Conservation (phyloP, 2,113 vertebrate genomes). For the Elephantulus edwardii region DNA sequence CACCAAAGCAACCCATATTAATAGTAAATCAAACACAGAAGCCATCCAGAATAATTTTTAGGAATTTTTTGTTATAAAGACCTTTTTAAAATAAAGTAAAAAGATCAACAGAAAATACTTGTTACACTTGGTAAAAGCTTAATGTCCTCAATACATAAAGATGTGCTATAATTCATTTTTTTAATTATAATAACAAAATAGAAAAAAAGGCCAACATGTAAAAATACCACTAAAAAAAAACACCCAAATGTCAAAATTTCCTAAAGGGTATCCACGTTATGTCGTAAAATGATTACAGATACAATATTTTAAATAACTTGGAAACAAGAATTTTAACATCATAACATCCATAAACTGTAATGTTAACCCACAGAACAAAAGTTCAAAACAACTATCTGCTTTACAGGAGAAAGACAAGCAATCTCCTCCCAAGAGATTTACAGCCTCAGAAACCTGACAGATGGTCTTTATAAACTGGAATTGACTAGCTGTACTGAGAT, state of each 20-base stretch:
- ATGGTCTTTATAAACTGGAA: too few species aligned
- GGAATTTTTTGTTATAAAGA: constrained; percentile 13
- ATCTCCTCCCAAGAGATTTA: too few species aligned
- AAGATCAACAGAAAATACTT: constrained; percentile 14
- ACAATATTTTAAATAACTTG: background rate
- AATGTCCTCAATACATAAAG: background rate
- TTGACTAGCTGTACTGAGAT: too few species aligned
- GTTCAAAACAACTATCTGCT: too few species aligned
- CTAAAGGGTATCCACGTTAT: background rate
- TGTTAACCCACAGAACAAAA: too few species aligned
- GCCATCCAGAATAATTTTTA: background rate
- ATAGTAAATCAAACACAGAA: background rate
- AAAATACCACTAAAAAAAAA: background rate
- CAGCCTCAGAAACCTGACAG: too few species aligned
- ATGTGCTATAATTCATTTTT: background rate
- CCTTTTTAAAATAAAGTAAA: constrained; percentile 16
- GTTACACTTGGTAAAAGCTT: background rate
- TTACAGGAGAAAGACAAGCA: too few species aligned
- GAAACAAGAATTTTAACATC: background rate
- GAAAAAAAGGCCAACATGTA: background rate
- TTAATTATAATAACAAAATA: background rate
- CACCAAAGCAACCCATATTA: too few species aligned
- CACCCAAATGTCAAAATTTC: background rate
- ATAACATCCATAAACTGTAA: background rate
- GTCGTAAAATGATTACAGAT: background rate